These are phyloP conservation scores for Psittacula echo DNA, from an alignment of 2,797 vertebrate genomes.

Conservation along the genomic window DNA sequence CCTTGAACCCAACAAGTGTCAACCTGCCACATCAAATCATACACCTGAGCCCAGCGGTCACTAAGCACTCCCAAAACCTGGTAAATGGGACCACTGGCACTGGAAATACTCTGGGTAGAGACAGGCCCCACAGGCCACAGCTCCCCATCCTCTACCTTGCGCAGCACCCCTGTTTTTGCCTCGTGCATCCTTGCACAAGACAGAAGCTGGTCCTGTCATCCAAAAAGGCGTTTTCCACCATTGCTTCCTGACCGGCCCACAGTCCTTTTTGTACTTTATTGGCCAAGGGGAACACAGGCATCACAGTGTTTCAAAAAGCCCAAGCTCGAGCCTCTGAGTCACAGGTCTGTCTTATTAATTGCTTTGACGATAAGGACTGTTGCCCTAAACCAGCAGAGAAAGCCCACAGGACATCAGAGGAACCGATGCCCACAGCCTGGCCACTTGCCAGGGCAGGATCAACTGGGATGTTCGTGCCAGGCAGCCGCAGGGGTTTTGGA, in stretches of 20 bases:
- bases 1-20: neutral
- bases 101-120: neutral
- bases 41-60: neutral
- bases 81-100: neutral
- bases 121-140: neutral
- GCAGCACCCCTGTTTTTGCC: neutral
- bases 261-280: neutral
- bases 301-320: neutral
- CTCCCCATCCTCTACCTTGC: fast-evolving
- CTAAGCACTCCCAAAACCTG: neutral
- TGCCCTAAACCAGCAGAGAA: neutral
- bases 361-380: neutral
- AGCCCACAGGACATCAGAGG: neutral
- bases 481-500: neutral
- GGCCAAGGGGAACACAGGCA: neutral
- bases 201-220: neutral
- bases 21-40: neutral
- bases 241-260: neutral
- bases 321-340: neutral
- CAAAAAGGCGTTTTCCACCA: neutral
- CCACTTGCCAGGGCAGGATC: fast-evolving
- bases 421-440: neutral
- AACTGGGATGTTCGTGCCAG: neutral
- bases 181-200: neutral
- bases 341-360: neutral